Conservation (phyloP, 2,888 invertebrate species). For the Acrobasis consociella region DNA sequence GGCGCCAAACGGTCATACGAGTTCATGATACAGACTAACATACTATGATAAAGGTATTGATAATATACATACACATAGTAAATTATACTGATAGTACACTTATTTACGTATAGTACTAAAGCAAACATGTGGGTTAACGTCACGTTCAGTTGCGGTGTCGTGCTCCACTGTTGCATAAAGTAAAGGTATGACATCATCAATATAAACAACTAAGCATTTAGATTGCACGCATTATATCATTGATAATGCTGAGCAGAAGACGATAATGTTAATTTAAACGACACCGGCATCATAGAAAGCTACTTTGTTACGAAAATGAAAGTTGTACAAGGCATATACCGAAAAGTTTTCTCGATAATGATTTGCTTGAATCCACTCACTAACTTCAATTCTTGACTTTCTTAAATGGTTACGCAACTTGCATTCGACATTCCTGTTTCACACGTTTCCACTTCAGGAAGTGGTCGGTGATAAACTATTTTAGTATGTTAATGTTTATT, state of each 20-base stretch:
- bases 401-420: not conserved
- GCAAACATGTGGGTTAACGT: constrained; percentile 14
- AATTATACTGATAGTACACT: constrained; percentile 15
- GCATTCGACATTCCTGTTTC: constrained; percentile 1
- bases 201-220: constrained; percentile 16
- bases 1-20: constrained; percentile 49
- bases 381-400: not conserved
- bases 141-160: not conserved
- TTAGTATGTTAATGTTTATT: constrained; percentile 42
- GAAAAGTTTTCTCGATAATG: not conserved
- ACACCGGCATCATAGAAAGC: too few species aligned
- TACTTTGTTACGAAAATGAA: too few species aligned
- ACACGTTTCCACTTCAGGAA: constrained; percentile 26
- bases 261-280: too few species aligned
- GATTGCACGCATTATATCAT: not conserved
- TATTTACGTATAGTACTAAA: constrained; percentile 17
- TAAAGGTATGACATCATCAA: constrained; percentile 24
- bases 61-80: not conserved
- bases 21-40: constrained; percentile 28
- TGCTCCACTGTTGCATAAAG: constrained; percentile 8
- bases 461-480: constrained; percentile 26
- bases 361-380: not conserved
- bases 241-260: too few species aligned
- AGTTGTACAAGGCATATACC: not conserved
- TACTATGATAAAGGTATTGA: constrained; percentile 13